Percentiles rank a stretch among this genome's conserved stretches.
Evolutionary conservation across 2,113 vertebrate species (phyloP).

Genomic region (Leptobrachium leishanense): DNA sequence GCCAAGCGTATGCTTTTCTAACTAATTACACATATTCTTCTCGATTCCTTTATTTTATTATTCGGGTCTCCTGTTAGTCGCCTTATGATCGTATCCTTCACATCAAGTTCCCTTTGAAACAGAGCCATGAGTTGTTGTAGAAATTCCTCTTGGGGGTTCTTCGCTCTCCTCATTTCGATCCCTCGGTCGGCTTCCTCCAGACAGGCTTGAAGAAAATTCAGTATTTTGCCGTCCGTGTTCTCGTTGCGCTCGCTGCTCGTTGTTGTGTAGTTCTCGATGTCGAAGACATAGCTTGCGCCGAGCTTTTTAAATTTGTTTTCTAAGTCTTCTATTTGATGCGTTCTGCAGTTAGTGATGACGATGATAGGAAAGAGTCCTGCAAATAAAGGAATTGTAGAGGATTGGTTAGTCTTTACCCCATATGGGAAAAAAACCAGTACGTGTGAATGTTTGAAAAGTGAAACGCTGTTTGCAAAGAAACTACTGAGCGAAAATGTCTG

Average conservation of each 20-base stretch:
- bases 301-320: not conserved
- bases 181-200: conserved; percentile 10
- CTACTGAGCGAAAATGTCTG: too few relatives aligned
- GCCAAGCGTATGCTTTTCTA: too few relatives aligned
- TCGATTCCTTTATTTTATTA: too few relatives aligned
- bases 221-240: not conserved
- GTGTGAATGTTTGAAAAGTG: too few relatives aligned
- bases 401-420: too few relatives aligned
- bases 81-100: too few relatives aligned
- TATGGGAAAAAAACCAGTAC: too few relatives aligned
- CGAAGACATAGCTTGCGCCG: not conserved
- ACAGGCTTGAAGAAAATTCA: conserved; percentile 1
- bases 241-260: not conserved
- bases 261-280: conserved; percentile 1
- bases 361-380: conserved; percentile 14
- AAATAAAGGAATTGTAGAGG: too few relatives aligned
- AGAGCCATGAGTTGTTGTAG: not conserved
- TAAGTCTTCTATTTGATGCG: too few relatives aligned
- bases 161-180: not conserved
- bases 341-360: not conserved
- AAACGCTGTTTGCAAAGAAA: too few relatives aligned
- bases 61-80: too few relatives aligned
- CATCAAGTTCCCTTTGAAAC: not conserved
- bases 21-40: too few relatives aligned
- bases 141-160: not conserved